Evolutionary conservation across 92 coral and sea anemone species (phyloP), one percentile per base, ranked within the genome.

Genomic region (Parazoanthus atlanticus): DNA sequence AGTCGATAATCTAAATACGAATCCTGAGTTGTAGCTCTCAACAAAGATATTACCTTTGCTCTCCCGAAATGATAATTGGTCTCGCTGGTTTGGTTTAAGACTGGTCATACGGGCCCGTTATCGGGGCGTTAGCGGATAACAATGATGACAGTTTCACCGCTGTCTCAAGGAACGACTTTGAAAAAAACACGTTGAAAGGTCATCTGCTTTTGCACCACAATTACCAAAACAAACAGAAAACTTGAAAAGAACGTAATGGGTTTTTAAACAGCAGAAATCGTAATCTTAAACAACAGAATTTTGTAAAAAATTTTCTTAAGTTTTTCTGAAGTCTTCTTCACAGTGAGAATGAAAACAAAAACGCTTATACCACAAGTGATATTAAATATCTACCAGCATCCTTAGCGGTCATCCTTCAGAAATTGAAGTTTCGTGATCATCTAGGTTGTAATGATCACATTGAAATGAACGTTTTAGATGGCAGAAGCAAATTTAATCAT

Each of bases 191-290:
- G 81, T 43, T 41, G 9, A 25, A 13, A 43, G 82, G 82, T 78
- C 82, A 78, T 49, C 64, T 78, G 64, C 12, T 3, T 30, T 78
- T 30, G n/a, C 65, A 34, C 32, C 10, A 78, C 82, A 78, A 78
- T 78, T 47, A 78, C 36, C 33, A 78, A 78, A 78, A 78, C 82
- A 78, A 78, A 78, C 82, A 13, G 40, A 47, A 78, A 26, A 47
- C 64, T 52, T 78, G 38, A 46, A 29, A 78, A 78, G 64, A 28
- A 47, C 82, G 12, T 78, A 78, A 78, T 78, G 65, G 33, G 66
- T 78, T 78, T 43, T 46, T 43, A 78, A 78, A 41, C 11, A 26
- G 65, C 21, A 41, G 64, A 78, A 78, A 47, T 78, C 1, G 23
- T 3, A 46, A n/a, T 41, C 49, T 75, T 33, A 75, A 75, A 10